Evolutionary conservation across 1,140 invertebrate genomes (phyloP).

Genomic region (Apolygus lucorum): DNA sequence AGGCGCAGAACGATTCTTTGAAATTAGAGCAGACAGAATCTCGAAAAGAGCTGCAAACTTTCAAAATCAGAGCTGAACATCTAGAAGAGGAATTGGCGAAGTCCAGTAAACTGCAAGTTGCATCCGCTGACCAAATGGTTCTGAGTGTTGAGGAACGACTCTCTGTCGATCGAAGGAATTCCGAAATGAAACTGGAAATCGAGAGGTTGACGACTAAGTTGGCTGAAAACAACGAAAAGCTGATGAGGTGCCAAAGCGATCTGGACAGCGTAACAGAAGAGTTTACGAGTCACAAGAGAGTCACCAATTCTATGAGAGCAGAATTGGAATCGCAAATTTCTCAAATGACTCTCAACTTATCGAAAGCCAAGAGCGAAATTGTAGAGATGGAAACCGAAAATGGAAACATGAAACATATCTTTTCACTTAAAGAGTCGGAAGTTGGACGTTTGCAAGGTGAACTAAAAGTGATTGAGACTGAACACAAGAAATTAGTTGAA

Average conservation of each 20-base stretch:
- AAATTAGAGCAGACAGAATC: background rate
- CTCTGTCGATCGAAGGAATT: background rate
- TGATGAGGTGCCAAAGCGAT: background rate
- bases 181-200: background rate
- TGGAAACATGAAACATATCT: background rate
- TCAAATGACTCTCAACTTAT: no score
- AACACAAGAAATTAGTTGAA: background rate
- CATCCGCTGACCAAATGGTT: background rate
- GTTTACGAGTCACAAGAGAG: background rate
- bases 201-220: background rate
- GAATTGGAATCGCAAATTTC: background rate
- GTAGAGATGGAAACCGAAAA: background rate
- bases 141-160: background rate
- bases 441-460: background rate
- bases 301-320: background rate
- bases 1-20: background rate
- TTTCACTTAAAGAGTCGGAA: background rate
- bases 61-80: background rate
- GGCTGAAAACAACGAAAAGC: background rate
- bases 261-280: background rate
- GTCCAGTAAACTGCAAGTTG: background rate
- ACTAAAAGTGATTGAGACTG: background rate
- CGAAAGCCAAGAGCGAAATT: background rate
- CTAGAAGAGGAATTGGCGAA: background rate
- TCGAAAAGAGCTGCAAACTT: background rate